A percentile compares a stretch with the other conserved stretches of the same genome.
These are phyloP conservation scores for Drosophila incognita DNA, from an alignment of 2,888 invertebrate genomes.

Conservation along the genomic window DNA sequence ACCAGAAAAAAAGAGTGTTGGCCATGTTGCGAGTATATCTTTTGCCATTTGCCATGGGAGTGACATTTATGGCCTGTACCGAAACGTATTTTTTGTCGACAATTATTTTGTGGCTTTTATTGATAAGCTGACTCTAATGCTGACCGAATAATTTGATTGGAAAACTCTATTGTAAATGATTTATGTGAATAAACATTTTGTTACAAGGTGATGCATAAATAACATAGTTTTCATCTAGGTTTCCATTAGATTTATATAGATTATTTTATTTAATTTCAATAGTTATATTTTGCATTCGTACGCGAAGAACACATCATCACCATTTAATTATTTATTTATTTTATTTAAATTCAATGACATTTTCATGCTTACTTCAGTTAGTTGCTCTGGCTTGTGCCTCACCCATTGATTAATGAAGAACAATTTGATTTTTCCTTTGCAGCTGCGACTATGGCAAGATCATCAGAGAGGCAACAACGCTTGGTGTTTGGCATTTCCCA, in stretches of 20 bases:
- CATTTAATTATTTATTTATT: neutral
- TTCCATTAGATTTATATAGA: neutral
- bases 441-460: conserved; percentile 23
- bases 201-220: neutral
- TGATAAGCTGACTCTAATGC: conserved; percentile 30
- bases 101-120: conserved; percentile 30
- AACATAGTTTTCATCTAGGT: neutral
- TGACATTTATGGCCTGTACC: conserved; percentile 63
- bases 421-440: conserved; percentile 33
- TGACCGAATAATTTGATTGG: conserved; percentile 25
- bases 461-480: conserved; percentile 32
- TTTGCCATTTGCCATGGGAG: conserved; percentile 56
- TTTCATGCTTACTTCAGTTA: no score
- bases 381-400: neutral
- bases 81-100: conserved; percentile 36
- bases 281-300: neutral
- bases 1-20: conserved; percentile 37
- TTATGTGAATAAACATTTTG: neutral
- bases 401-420: conserved; percentile 14
- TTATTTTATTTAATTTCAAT: neutral
- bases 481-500: conserved; percentile 54
- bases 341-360: neutral
- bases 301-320: neutral
- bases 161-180: conserved; percentile 1
- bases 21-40: conserved; percentile 47